Base-by-base conservation (phyloP, 92 coral and sea anemone genomes). In the Blastomussa wellsi region DNA sequence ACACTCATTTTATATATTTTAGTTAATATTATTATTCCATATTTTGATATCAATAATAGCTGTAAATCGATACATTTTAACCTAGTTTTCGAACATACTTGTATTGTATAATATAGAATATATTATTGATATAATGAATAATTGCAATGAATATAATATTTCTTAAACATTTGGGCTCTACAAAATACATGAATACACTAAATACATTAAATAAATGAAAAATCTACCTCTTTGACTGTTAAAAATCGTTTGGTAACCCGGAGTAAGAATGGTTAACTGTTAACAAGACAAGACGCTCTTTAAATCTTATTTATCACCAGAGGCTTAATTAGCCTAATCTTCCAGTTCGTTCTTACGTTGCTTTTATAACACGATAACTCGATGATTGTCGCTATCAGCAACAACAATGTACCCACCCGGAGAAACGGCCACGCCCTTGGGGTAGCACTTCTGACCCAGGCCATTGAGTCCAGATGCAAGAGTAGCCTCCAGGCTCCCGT, bases 351-450 rank as follows among this genome's bases (percentile, higher is more conserved):
- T 33, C 65, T 5, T 57, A 35, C 0, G n/a, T 70, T 52, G 79
- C 41, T 53, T 77, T 76, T 88, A 94, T 65, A 97, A 79, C 49
- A 97, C 88, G 69, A 95, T 86, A 37, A 97, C 91, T 36, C 98
- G 90, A 70, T 97, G 96, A 70, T 93, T 97, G 62, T 97, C 99
- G 76, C 99, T 95, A 64, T 97, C 99, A 3, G 95, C 99, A 28
- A 97, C 95, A 69, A 97, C 94, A 1, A 97, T 83, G 53, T 78
- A 90, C 13, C 99, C 98, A 59, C 92, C 98, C 74, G 90, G 94
- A 2, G 93, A 71, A 11, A 97, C 94, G n/a, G 98, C 98, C 41
- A 97, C 89, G 39, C 99, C 99, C 82, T 97, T 97, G 12, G 99
- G 99, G 73, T 84, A 97, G 72, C 99, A 95, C 22, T 70, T 89